Evolutionary conservation across 2,113 vertebrate species (phyloP).

Genomic region (Ploceus nigricollis): DNA sequence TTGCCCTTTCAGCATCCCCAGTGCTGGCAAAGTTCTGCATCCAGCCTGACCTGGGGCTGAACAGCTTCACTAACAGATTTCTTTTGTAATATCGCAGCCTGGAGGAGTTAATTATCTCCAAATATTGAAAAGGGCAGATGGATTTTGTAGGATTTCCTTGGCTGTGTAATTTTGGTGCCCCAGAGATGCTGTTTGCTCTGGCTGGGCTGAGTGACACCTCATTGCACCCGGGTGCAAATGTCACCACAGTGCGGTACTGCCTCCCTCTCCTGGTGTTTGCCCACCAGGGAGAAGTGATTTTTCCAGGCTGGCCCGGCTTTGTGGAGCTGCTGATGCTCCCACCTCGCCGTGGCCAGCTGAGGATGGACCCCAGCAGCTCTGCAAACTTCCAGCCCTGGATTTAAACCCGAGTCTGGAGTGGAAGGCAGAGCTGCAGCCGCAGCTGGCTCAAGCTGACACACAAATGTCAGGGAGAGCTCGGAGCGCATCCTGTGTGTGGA

Average conservation of each 20-base stretch:
- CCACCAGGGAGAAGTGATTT: not conserved
- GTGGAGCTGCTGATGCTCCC: not conserved
- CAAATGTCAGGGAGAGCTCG: not conserved
- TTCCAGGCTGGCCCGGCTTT: not conserved
- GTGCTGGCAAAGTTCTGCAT: not conserved
- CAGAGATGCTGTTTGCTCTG: slow-evolving; percentile 44
- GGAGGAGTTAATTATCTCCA: slow-evolving; percentile 66
- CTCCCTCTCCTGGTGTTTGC: not conserved
- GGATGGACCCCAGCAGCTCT: rapidly evolving
- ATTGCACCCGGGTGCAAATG: slow-evolving; percentile 11
- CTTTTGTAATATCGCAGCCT: slow-evolving; percentile 33
- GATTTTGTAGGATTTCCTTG: slow-evolving; percentile 50
- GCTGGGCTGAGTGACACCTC: slow-evolving; percentile 17
- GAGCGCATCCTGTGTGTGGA: not conserved
- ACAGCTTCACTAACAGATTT: slow-evolving; percentile 58
- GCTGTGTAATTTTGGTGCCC: slow-evolving; percentile 46
- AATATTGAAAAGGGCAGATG: slow-evolving; percentile 58
- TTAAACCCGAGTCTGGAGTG: not conserved
- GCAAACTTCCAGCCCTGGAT: not conserved
- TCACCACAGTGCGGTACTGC: not conserved
- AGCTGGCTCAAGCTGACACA: not conserved
- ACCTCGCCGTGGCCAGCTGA: rapidly evolving
- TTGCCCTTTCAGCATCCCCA: not conserved
- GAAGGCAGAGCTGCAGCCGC: not conserved
- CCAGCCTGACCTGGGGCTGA: slow-evolving; percentile 16